A percentile compares a stretch with the other conserved stretches of the same genome.
Evolutionary conservation across 2,888 invertebrate genomes (phyloP).

Genomic region (Andricus curvator): DNA sequence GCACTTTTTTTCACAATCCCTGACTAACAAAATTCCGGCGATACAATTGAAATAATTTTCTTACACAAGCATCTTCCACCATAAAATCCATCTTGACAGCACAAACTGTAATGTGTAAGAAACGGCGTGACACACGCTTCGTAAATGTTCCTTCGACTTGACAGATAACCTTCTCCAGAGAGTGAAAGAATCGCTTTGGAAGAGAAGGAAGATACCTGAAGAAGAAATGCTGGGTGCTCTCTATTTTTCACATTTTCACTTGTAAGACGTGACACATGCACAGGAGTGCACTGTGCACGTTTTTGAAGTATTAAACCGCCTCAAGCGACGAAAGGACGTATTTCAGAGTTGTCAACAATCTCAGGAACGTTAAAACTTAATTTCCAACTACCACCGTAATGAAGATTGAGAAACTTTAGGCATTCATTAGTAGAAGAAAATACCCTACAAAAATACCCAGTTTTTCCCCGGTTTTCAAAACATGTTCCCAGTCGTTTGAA

Average conservation of each 20-base stretch:
- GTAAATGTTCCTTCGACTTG: not conserved
- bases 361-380: not conserved
- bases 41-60: not conserved
- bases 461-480: no score
- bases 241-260: constrained; percentile 7
- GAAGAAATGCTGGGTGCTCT: constrained; percentile 1
- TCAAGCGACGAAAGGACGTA: not conserved
- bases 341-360: not conserved
- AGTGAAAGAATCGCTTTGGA: not conserved
- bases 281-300: not conserved
- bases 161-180: constrained; percentile 1
- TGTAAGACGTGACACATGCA: not conserved
- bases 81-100: not conserved
- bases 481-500: no score
- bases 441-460: no score
- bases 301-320: constrained; percentile 1
- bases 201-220: not conserved
- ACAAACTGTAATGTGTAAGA: not conserved
- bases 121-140: not conserved
- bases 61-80: not conserved
- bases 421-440: not conserved
- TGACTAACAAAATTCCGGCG: not conserved
- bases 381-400: not conserved
- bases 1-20: no score
- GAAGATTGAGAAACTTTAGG: not conserved